Base-by-base conservation (phyloP, 1,140 invertebrate species). In the Cydia strobilella region DNA sequence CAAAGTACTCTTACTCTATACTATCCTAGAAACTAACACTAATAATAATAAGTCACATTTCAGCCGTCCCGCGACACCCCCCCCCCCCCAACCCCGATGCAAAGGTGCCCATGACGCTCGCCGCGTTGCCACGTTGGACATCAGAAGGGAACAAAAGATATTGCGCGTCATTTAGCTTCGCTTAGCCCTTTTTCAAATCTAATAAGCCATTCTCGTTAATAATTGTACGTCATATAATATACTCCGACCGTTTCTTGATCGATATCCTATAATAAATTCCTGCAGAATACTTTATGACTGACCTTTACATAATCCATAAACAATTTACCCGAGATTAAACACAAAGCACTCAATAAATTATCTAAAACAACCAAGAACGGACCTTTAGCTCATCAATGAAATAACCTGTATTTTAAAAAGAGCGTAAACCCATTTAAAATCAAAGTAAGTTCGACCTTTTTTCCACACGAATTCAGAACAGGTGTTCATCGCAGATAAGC, bases 321-420 rank as follows among this genome's bases (percentile, higher is more conserved):
- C 54, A 23, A 59, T 59, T 23, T 23, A 59, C 7, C 9, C 54
- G 54, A 23, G 6, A 48, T 59, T 59, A 59, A 59, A 59, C 54
- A 23, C 20, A 23, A 59, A 59, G 54, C 20, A 59, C 20, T 18
- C 20, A 59, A 59, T 59, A 59, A 23, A 20, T 23, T 59, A 59
- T 59, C 54, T 23, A 59, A 23, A 59, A 59, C 51, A 54, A n/a
- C 20, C 6, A 23, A 59, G 15, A 59, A 59, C 54, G 20, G 20
- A 59, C 18, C 51, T 54, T 54, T 18, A 59, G 54, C 20, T 59
- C 54, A 59, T 59, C 54, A 59, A 59, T 59, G 54, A 59, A 59
- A 59, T 59, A 20, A 59, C 18, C 54, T 59, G 4, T 23, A 59
- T 23, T 23, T 59, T 23, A n/a, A 59, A 59, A 59, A 59, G 18